Conservation (phyloP, 2,888 invertebrate genomes). For the Meteorus cinctellus region DNA sequence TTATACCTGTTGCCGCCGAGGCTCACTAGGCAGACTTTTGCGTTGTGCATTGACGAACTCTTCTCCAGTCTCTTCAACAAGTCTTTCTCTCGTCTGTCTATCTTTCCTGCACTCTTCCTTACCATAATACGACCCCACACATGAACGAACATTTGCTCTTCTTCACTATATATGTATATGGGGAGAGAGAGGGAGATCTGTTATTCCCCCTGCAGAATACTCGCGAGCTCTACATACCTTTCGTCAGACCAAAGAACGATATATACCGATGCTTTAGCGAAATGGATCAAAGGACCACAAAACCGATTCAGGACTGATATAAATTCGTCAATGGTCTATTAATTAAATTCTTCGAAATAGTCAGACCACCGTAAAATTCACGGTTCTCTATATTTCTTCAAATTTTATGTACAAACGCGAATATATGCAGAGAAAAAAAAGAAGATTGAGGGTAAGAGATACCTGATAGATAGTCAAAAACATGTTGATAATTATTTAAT, state of each 20-base stretch:
- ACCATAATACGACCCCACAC: constrained; percentile 1
- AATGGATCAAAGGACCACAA: constrained; percentile 43
- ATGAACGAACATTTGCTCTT: constrained; percentile 2
- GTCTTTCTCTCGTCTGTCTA: background rate
- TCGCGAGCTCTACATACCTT: constrained; percentile 60
- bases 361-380: constrained; percentile 20
- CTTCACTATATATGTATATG: background rate
- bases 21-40: constrained; percentile 33
- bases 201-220: constrained; percentile 51
- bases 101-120: background rate
- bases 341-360: constrained; percentile 30
- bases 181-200: background rate
- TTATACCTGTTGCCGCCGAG: constrained; percentile 63
- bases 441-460: too few relatives aligned
- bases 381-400: background rate
- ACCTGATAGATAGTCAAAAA: background rate
- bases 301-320: constrained; percentile 34
- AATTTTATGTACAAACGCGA: constrained; percentile 6
- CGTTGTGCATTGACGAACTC: constrained; percentile 16
- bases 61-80: background rate
- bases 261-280: constrained; percentile 44
- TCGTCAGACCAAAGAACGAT: constrained; percentile 26
- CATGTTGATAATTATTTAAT: constrained; percentile 21
- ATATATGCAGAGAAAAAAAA: constrained; percentile 18
- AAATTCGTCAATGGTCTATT: constrained; percentile 36